Base-by-base conservation (phyloP, 2,113 vertebrate genomes). In the Eclectus roratus region DNA sequence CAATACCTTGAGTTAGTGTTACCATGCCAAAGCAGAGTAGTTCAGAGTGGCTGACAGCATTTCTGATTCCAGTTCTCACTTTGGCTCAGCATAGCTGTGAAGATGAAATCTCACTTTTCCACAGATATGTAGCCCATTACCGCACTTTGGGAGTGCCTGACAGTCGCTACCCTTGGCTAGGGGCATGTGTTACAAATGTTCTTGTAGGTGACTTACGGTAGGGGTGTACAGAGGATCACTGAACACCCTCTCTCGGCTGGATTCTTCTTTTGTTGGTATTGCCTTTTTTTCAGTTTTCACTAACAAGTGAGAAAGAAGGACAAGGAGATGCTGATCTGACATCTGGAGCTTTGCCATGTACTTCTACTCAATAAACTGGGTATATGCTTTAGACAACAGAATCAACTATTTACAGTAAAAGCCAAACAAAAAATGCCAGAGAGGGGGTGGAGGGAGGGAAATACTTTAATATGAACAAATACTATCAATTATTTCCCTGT, bases 351-450 rank as follows among this genome's bases (percentile, higher is more conserved):
- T 88, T 71, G 28, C 25, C 88, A 94, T 69, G 47, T 43, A 21
- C 10, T 83, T 37, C 43, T 39, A 47, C n/a, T 20, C 35, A 81
- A 71, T 85, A 93, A 86, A 94, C 39, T 80, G 52, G n/a, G 65
- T 58, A 78, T 83, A 80, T 37, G 7, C 10, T 64, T 94, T 60
- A 61, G 88, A 88, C 33, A n/a, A 41, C n/a, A 77, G 29, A 44
- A 89, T 25, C 20, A 50, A 19, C 78, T 95, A 81, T 94, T 97
- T 95, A 85, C 52, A 70, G 33, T 70, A 60, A 88, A 15, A 94
- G 66, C 35, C 77, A 92, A 89, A 84, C 33, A 88, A 96, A 93
- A 81, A 72, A 46, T 88, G 37, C 27, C 2, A 20, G 58, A 74
- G 28, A 70, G 6, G 37, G 28, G n/a, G 43, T 76, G 39, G 56